Conservation (phyloP, 2,888 invertebrate genomes). For the Napeogenes inachia region DNA sequence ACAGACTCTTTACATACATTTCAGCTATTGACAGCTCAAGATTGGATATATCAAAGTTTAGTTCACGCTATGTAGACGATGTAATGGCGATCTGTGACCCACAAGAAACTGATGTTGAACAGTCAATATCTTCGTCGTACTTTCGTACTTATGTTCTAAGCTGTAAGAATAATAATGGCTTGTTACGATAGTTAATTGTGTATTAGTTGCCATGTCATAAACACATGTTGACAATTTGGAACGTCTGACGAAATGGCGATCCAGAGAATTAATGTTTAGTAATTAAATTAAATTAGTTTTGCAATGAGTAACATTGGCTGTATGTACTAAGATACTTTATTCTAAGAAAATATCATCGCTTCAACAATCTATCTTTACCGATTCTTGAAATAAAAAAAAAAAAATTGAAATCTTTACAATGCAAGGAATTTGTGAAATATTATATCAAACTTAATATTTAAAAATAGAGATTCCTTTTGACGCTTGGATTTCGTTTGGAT, state of each 20-base stretch:
- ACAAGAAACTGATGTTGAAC: neutral
- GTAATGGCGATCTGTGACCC: slow-evolving; percentile 22
- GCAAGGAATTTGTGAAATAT: neutral
- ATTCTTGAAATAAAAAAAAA: too few relatives aligned
- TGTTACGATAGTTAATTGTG: slow-evolving; percentile 7
- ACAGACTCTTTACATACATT: neutral
- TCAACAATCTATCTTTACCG: neutral
- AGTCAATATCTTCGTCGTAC: neutral
- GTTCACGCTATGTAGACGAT: neutral
- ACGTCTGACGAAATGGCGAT: slow-evolving; percentile 24
- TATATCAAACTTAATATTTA: slow-evolving; percentile 11
- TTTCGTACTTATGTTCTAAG: neutral
- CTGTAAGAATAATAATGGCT: slow-evolving; percentile 13
- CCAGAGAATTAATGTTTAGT: slow-evolving; percentile 21
- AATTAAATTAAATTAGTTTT: slow-evolving; percentile 14
- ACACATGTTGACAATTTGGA: slow-evolving; percentile 28
- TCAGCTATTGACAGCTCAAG: slow-evolving; percentile 6
- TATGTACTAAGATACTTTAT: too few relatives aligned
- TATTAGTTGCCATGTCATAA: slow-evolving; percentile 23
- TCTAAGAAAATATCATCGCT: neutral
- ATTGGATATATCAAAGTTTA: slow-evolving; percentile 5
- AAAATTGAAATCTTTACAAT: slow-evolving; percentile 2
- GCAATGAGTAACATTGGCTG: too few relatives aligned
- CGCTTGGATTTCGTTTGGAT: slow-evolving; percentile 13
- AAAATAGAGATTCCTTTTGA: slow-evolving; percentile 14